phyloP scores from a whole-genome alignment of 2,113 vertebrate species.

The Hemibagrus wyckioides region DNA sequence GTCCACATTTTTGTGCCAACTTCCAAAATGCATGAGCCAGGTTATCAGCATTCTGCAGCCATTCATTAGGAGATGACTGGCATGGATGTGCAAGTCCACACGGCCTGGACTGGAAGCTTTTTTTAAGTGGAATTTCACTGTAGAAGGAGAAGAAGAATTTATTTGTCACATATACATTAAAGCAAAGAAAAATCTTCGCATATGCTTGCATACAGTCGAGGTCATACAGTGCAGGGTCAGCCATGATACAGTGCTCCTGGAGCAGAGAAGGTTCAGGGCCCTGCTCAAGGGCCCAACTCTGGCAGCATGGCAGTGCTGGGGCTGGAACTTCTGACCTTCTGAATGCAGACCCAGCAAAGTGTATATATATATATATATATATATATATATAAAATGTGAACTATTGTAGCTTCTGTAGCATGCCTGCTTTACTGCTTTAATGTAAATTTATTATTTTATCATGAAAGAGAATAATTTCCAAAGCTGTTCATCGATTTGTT shows the following conservation, averaged over 20 bases:
- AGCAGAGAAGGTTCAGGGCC: too few relatives aligned
- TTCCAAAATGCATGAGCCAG: neutral
- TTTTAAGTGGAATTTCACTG: neutral
- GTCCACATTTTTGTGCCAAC: neutral
- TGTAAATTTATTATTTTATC: neutral
- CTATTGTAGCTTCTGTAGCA: neutral
- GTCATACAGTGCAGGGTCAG: too few relatives aligned
- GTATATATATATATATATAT: too few relatives aligned
- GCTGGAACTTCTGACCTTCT: too few relatives aligned
- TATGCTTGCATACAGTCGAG: too few relatives aligned
- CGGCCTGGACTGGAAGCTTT: neutral
- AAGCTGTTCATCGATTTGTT: neutral
- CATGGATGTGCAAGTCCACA: neutral
- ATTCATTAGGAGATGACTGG: conserved; percentile 7
- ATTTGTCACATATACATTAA: neutral
- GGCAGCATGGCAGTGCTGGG: too few relatives aligned
- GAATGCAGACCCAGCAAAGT: too few relatives aligned
- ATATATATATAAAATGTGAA: neutral
- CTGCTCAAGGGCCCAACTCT: too few relatives aligned
- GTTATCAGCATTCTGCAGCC: conserved; percentile 19
- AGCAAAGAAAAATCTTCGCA: too few relatives aligned
- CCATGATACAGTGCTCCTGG: too few relatives aligned
- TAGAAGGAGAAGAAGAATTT: neutral
- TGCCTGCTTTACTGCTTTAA: neutral
- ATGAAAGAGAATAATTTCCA: neutral